Evolutionary conservation across 2,888 invertebrate genomes (phyloP).

Genomic region (Stenolophus ochropezus): DNA sequence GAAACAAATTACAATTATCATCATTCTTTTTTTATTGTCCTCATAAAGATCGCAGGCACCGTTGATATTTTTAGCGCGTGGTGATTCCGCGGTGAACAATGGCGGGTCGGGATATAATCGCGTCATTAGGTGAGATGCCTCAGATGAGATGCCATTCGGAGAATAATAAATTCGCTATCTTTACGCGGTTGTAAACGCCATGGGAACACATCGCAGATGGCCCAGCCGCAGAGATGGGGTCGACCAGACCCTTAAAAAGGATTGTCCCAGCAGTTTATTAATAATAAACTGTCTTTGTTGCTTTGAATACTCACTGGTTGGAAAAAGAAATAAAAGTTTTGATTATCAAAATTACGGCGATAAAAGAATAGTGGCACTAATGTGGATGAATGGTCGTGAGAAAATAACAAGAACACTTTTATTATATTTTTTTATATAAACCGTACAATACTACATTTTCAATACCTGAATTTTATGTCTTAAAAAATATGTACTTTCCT

Average conservation of each 20-base stretch:
- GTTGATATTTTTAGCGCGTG: constrained; percentile 37
- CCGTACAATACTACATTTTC: no score
- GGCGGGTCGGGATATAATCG: constrained; percentile 38
- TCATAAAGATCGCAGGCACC: background rate
- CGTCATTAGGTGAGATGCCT: constrained; percentile 50
- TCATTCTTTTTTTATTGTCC: no score
- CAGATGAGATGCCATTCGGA: constrained; percentile 43
- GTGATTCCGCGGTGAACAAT: constrained; percentile 44
- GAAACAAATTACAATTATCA: no score
- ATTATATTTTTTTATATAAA: no score
- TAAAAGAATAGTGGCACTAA: no score
- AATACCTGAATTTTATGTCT: no score
- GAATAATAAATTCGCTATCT: constrained; percentile 52
- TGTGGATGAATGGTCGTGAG: no score
- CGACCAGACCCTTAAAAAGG: background rate
- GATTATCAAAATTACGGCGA: background rate
- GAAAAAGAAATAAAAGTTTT: background rate
- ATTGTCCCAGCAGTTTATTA: background rate
- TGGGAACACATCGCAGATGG: constrained; percentile 45
- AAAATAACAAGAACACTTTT: no score
- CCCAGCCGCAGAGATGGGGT: background rate
- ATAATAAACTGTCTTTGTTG: background rate
- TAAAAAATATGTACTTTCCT: no score
- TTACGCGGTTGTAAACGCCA: constrained; percentile 38
- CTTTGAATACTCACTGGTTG: background rate